Percentiles rank a stretch among this genome's conserved stretches.
Conservation (phyloP, 2,888 invertebrate species). For the Steinernema carpocapsae region DNA sequence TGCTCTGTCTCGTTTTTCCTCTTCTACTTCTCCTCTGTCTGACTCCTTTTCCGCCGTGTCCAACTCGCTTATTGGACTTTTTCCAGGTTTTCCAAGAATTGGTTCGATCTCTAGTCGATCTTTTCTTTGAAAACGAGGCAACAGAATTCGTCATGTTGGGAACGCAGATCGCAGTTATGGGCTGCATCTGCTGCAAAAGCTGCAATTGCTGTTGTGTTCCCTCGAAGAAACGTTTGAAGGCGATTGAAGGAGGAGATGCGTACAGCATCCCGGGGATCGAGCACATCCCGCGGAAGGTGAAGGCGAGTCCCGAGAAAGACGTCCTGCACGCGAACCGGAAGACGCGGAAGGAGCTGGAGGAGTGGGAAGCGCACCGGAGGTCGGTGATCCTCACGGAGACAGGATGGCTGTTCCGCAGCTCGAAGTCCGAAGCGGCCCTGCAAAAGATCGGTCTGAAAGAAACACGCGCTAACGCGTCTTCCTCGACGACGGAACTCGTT, state of each 20-base stretch:
- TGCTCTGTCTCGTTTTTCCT: neutral
- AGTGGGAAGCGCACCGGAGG: conserved; percentile 19
- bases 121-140: conserved; percentile 4
- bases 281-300: conserved; percentile 21
- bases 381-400: neutral
- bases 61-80: neutral
- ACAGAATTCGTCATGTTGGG: conserved; percentile 24
- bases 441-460: neutral
- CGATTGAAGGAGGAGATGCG: conserved; percentile 22
- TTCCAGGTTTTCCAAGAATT: conserved; percentile 25
- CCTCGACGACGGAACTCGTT: too few relatives aligned
- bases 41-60: neutral
- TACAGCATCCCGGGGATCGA: conserved; percentile 1
- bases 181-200: conserved; percentile 37
- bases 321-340: conserved; percentile 20
- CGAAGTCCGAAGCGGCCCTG: conserved; percentile 12
- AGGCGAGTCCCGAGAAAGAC: conserved; percentile 6
- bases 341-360: conserved; percentile 12
- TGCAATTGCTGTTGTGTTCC: conserved; percentile 38
- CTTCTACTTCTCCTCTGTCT: neutral
- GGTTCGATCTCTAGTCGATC: conserved; percentile 4
- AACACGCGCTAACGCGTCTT: neutral
- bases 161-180: conserved; percentile 37
- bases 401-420: conserved; percentile 23
- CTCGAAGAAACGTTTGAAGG: neutral